Percentiles rank a stretch among this genome's conserved stretches.
These are phyloP conservation scores for Drosophila pseudoobscura DNA, from an alignment of 1,140 invertebrate species.

Conservation along the genomic window DNA sequence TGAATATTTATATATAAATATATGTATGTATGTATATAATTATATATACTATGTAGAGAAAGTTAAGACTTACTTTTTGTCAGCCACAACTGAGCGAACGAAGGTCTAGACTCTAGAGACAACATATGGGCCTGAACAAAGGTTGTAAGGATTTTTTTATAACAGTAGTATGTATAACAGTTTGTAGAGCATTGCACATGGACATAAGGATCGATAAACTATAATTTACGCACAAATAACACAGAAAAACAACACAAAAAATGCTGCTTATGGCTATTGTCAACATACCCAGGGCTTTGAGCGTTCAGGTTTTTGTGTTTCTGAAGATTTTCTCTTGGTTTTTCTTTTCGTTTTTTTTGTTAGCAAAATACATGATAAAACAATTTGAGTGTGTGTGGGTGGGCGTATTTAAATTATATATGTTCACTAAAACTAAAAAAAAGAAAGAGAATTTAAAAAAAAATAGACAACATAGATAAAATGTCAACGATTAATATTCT, in stretches of 20 bases:
- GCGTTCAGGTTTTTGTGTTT: constrained; percentile 42
- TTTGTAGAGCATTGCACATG: constrained; percentile 52
- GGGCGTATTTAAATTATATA: constrained; percentile 22
- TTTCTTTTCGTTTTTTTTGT: constrained; percentile 19
- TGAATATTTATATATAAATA: constrained; percentile 37
- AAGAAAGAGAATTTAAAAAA: constrained; percentile 34
- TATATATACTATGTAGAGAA: constrained; percentile 35
- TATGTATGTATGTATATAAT: constrained; percentile 23
- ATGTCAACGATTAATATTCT: constrained; percentile 52
- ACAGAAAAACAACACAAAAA: constrained; percentile 45
- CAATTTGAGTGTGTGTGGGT: constrained; percentile 29
- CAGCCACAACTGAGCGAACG: constrained; percentile 50
- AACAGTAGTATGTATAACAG: constrained; percentile 56
- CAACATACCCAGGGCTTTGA: constrained; percentile 54
- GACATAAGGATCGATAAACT: constrained; percentile 42
- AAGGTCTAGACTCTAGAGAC: constrained; percentile 36
- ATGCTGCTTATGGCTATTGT: constrained; percentile 51
- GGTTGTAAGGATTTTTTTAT: constrained; percentile 17
- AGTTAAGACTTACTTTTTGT: constrained; percentile 57
- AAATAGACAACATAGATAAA: constrained; percentile 44
- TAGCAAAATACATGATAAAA: constrained; percentile 31
- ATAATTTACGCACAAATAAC: constrained; percentile 52
- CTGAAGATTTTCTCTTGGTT: constrained; percentile 9
- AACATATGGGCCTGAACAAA: constrained; percentile 27
- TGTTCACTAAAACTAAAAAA: constrained; percentile 56